Evolutionary conservation across 1,140 invertebrate species (phyloP).

Genomic region (Zophobas morio): DNA sequence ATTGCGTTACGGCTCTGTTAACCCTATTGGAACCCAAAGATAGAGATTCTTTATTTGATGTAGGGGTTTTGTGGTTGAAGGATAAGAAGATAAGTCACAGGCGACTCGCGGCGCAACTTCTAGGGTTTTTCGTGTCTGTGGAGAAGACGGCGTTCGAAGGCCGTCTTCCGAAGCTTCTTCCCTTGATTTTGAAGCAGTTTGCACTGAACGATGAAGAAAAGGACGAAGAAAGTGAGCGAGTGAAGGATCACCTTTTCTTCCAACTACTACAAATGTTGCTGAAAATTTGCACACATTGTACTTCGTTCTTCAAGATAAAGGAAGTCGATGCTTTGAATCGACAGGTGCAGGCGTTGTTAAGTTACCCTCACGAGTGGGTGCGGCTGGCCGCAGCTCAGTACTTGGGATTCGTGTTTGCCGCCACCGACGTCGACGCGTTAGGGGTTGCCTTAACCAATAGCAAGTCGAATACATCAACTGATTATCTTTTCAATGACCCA

Average conservation of each 20-base stretch:
- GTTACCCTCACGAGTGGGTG: conserved; percentile 81
- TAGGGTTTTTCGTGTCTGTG: conserved; percentile 75
- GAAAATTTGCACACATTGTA: conserved; percentile 73
- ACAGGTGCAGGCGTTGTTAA: conserved; percentile 70
- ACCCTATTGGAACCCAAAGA: conserved; percentile 71
- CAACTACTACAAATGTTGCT: conserved; percentile 77
- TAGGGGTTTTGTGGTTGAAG: conserved; percentile 78
- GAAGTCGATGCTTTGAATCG: conserved; percentile 67
- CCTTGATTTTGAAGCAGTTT: conserved; percentile 70
- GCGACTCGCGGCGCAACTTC: conserved; percentile 75
- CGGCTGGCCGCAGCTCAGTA: conserved; percentile 82
- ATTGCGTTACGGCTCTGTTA: conserved; percentile 78
- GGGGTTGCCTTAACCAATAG: conserved; percentile 68
- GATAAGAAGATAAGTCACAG: conserved; percentile 72
- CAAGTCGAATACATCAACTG: conserved; percentile 67
- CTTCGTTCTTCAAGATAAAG: conserved; percentile 68
- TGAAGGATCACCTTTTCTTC: conserved; percentile 80
- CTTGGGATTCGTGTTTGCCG: conserved; percentile 78
- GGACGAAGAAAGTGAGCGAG: conserved; percentile 68
- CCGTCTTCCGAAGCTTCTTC: conserved; percentile 63
- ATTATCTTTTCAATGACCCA: conserved; percentile 77
- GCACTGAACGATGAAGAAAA: conserved; percentile 61
- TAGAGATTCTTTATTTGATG: conserved; percentile 76
- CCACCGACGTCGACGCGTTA: conserved; percentile 75
- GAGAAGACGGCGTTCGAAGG: conserved; percentile 69